Evolutionary conservation across 2,888 invertebrate genomes (phyloP), one percentile per base, ranked within the genome.

Genomic region (Girardia tigrina): DNA sequence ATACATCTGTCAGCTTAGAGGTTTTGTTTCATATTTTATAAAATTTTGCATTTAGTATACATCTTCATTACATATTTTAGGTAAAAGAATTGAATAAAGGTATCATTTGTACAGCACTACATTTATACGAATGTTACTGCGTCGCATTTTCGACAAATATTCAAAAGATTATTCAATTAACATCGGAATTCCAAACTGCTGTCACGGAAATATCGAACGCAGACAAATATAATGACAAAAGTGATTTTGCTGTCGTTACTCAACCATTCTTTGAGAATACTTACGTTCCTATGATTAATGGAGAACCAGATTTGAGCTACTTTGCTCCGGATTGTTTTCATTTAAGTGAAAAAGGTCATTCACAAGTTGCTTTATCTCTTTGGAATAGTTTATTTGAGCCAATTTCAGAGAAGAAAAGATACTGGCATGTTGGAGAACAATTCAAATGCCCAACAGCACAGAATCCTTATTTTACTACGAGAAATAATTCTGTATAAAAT

Each of bases 301-400:
- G 72, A 70, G 76, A 79, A 0, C 78, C 79, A 16, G 82, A 82
- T 77, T 76, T 80, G 26, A 79, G 80, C 69, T 83, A 79, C 76
- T 82, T 83, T 77, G 81, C 82, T 12, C 82, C 82, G 0, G 83
- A 83, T 77, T 83, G 83, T 77, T 83, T 83, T 78, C 29, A 29
- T 29, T 28, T 75, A 26, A 82, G 82, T 72, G 76, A 74, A 36
- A 81, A 80, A 70, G 82, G 81, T 0, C 83, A 83, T 42, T 75
- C 78, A 29, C 80, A 79, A 2, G 81, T 82, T 0, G 82, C 82
- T 14, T 79, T 78, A 23, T 81, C 80, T 26, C 78, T 83, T 0
- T 83, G 82, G 82, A 82, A 82, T 76, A 81, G 81, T 77, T 81
- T 83, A 82, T 81, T 78, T n/a, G 78, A 78, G 29, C 79, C 79